A percentile compares a stretch with the other conserved stretches of the same genome.
Evolutionary conservation across 2,113 vertebrate species (phyloP).

Genomic region (Paraplagusia blochii): DNA sequence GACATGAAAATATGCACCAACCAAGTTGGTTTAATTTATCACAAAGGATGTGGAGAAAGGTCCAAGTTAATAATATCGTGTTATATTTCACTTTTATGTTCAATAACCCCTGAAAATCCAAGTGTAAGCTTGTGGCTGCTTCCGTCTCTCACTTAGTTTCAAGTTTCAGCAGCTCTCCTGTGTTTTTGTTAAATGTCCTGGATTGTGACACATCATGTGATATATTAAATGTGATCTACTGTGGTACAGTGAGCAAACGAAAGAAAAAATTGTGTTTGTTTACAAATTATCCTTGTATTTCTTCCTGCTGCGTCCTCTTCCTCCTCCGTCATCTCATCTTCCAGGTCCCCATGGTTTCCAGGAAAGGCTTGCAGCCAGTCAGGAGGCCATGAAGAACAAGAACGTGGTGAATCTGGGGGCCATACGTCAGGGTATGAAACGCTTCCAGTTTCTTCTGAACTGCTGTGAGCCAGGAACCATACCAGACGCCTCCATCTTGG

Average conservation of each 20-base stretch:
- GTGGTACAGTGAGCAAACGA: background rate
- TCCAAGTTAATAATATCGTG: too few relatives aligned
- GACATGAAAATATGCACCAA: too few relatives aligned
- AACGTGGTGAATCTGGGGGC: constrained; percentile 95
- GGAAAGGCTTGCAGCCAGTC: constrained; percentile 86
- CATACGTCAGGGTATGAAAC: constrained; percentile 97
- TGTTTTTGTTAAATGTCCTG: constrained; percentile 42
- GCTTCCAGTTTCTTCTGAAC: constrained; percentile 97
- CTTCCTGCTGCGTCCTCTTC: background rate
- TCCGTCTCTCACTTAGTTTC: constrained; percentile 56
- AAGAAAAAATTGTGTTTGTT: too few relatives aligned
- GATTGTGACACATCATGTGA: constrained; percentile 40
- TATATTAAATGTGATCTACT: constrained; percentile 9
- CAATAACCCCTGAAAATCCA: constrained; percentile 22
- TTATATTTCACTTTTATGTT: too few relatives aligned
- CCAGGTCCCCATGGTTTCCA: constrained; percentile 94
- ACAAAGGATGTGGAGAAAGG: too few relatives aligned
- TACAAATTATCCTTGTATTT: too few relatives aligned
- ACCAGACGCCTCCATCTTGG: constrained; percentile 94
- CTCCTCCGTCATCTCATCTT: constrained; percentile 13
- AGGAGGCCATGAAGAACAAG: constrained; percentile 94
- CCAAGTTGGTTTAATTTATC: too few relatives aligned
- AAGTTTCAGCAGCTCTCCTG: constrained; percentile 46
- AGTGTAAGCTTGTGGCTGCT: constrained; percentile 54
- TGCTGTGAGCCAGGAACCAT: constrained; percentile 98